Conservation (phyloP, 2,888 invertebrate species). For the Pseudeuparius sepicola region DNA sequence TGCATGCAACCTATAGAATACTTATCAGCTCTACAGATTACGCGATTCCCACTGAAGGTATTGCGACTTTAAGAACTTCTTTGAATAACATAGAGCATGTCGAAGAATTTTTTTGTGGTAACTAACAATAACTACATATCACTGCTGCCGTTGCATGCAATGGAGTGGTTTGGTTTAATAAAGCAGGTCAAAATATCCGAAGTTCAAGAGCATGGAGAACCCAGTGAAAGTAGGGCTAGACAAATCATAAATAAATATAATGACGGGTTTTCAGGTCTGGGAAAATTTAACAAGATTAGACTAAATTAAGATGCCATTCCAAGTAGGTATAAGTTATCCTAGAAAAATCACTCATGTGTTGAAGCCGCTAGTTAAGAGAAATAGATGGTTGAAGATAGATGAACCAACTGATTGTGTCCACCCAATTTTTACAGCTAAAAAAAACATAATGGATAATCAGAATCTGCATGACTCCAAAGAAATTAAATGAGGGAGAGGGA, state of each 20-base stretch:
- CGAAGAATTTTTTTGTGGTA: too few species aligned
- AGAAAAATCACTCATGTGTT: not conserved
- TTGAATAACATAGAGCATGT: too few species aligned
- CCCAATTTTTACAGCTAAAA: not conserved
- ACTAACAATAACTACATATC: too few species aligned
- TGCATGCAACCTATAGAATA: too few species aligned
- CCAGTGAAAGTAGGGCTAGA: slow-evolving; percentile 3
- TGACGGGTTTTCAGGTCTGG: not conserved
- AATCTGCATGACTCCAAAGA: not conserved
- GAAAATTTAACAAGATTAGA: not conserved
- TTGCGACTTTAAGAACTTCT: too few species aligned
- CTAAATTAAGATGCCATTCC: not conserved
- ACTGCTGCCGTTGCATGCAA: too few species aligned
- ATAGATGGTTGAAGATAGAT: not conserved
- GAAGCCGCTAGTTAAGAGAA: not conserved
- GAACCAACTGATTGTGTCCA: slow-evolving; percentile 2
- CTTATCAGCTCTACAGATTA: too few species aligned
- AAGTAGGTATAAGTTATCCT: not conserved
- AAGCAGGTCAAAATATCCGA: not conserved
- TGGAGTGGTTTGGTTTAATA: slow-evolving; percentile 2
- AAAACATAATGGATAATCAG: not conserved
- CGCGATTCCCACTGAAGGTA: too few species aligned
- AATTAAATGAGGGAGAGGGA: slow-evolving; percentile 1
- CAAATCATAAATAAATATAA: not conserved
- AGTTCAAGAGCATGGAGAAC: too few species aligned